Percentiles rank a stretch among this genome's conserved stretches.
These are phyloP conservation scores for Labeo calbasu DNA, from an alignment of 2,797 vertebrate species.

Conservation along the genomic window DNA sequence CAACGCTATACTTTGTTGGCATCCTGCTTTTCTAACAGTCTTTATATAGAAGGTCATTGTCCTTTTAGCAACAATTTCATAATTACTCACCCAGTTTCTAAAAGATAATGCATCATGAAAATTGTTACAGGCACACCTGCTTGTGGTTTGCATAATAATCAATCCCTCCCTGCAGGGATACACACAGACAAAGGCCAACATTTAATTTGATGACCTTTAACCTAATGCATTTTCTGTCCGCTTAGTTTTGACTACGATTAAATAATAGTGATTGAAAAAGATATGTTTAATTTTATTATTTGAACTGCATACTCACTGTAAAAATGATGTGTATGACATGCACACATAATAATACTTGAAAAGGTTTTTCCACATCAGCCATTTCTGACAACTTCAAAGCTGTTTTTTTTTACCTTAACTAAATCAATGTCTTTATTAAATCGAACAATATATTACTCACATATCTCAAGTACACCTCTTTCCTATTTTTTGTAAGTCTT, in stretches of 20 bases:
- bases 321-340: not conserved
- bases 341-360: not conserved
- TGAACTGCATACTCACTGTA: not conserved
- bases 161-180: conserved; percentile 8
- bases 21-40: not conserved
- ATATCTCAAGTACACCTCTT: not conserved
- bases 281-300: not conserved
- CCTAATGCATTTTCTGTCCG: conserved; percentile 10
- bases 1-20: not conserved
- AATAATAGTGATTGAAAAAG: not conserved
- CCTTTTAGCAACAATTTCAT: conserved; percentile 12
- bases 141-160: conserved; percentile 37
- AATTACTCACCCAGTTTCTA: conserved; percentile 6
- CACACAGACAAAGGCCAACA: conserved; percentile 31
- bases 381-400: not conserved
- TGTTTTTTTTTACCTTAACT: not conserved
- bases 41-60: not conserved
- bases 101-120: conserved; percentile 5
- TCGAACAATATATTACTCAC: not conserved
- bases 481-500: not conserved
- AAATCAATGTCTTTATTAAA: not conserved
- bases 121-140: conserved; percentile 33
- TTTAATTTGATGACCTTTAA: conserved; percentile 47
- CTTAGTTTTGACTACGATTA: conserved; percentile 4
- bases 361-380: not conserved